Conservation (phyloP, 2,113 vertebrate species). For the Paracanthobrama guichenoti region DNA sequence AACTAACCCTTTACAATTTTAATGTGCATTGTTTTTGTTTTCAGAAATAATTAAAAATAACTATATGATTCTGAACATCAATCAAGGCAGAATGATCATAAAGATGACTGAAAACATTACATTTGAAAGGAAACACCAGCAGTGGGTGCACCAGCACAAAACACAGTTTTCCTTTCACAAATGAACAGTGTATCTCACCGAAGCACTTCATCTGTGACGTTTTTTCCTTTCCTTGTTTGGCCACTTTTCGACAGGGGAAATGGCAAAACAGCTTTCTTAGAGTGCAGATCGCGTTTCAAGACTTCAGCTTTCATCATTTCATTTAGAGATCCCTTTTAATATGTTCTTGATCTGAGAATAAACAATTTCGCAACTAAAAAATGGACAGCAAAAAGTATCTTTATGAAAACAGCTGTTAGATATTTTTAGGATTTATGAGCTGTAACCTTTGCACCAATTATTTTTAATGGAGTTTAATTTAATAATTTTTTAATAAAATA, state of each 20-base stretch:
- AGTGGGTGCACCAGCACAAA: conserved; percentile 19
- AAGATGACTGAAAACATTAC: background rate
- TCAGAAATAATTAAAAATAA: conserved; percentile 1
- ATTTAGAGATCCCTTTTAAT: background rate
- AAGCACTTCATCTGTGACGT: background rate
- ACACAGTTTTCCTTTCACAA: background rate
- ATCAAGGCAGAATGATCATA: background rate
- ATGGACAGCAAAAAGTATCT: background rate
- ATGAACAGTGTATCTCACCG: background rate
- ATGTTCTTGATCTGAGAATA: background rate
- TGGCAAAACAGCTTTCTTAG: background rate
- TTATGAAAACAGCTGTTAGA: background rate
- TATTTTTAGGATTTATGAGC: background rate
- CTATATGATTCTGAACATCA: conserved; percentile 1
- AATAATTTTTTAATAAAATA: too few species aligned
- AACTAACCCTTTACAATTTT: background rate
- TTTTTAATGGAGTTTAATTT: background rate
- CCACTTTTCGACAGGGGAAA: background rate
- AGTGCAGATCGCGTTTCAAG: background rate
- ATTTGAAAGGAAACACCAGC: background rate
- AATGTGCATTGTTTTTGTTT: background rate
- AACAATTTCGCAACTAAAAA: background rate
- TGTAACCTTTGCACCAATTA: background rate
- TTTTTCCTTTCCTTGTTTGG: conserved; percentile 17
- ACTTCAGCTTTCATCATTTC: background rate